phyloP scores from a whole-genome alignment of 2,113 vertebrate species.

The Protobothrops mucrosquamatus region DNA sequence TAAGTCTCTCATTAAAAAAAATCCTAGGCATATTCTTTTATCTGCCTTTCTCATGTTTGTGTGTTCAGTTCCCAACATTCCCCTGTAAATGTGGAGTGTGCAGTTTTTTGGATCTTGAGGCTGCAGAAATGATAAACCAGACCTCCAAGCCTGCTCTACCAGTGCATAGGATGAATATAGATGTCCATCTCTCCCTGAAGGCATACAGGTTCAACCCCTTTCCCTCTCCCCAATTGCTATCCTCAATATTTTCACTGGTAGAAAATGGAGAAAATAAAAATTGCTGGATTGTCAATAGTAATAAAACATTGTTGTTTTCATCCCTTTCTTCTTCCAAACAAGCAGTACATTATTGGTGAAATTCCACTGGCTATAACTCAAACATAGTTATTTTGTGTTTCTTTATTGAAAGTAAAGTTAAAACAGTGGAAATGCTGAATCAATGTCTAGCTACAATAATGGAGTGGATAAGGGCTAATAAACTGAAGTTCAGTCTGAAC shows the following conservation, averaged over 20 bases:
- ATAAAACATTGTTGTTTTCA: not conserved
- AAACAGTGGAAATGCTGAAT: not conserved
- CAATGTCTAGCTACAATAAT: not conserved
- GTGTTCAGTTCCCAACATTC: not conserved
- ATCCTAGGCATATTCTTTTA: not conserved
- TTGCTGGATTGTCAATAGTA: not conserved
- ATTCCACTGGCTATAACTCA: not conserved
- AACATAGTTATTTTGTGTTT: not conserved
- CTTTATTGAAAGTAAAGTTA: not conserved
- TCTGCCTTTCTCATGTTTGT: not conserved
- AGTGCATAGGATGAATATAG: not conserved
- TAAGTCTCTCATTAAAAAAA: not conserved
- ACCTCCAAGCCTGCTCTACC: not conserved
- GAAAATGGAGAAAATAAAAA: not conserved
- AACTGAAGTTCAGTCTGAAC: not conserved
- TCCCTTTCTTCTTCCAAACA: not conserved
- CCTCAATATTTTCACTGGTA: not conserved
- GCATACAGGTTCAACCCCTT: not conserved
- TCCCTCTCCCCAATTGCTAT: not conserved
- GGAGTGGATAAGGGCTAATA: not conserved
- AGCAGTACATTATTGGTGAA: not conserved
- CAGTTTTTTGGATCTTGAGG: not conserved
- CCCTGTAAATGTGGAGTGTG: not conserved
- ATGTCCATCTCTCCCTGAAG: not conserved
- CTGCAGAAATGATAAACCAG: not conserved